Evolutionary conservation across 2,888 invertebrate genomes (phyloP).

Genomic region (Ochlodes sylvanus): DNA sequence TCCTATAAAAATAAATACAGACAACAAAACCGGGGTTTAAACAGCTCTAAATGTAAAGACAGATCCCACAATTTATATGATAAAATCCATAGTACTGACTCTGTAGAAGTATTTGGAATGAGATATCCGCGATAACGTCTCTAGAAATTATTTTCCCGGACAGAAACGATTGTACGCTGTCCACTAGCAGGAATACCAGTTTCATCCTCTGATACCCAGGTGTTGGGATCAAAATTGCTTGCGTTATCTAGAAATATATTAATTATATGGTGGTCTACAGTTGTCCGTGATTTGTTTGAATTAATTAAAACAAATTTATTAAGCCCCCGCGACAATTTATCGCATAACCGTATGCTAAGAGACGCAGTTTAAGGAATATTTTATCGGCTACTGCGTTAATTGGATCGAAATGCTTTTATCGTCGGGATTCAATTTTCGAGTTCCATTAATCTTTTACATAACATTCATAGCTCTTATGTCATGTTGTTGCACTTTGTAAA

Average conservation of each 20-base stretch:
- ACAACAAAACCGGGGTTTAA: background rate
- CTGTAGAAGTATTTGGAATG: slow-evolving; percentile 39
- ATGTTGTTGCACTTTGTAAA: slow-evolving; percentile 11
- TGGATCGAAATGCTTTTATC: slow-evolving; percentile 30
- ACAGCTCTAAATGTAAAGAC: background rate
- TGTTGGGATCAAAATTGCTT: slow-evolving; percentile 21
- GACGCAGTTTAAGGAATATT: slow-evolving; percentile 22
- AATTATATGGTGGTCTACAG: slow-evolving; percentile 9
- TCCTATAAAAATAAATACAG: background rate
- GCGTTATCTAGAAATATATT: slow-evolving; percentile 9
- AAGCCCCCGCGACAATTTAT: slow-evolving; percentile 38
- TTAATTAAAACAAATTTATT: slow-evolving; percentile 44
- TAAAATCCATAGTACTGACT: slow-evolving; percentile 12
- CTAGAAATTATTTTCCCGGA: slow-evolving; percentile 21
- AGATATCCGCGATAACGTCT: slow-evolving; percentile 38
- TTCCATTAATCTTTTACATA: slow-evolving; percentile 33
- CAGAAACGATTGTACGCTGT: slow-evolving; percentile 3
- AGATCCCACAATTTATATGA: background rate
- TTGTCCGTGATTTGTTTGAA: slow-evolving; percentile 39
- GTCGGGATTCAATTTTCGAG: slow-evolving; percentile 15
- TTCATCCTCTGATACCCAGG: slow-evolving; percentile 6
- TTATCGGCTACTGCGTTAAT: slow-evolving; percentile 33
- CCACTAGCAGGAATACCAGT: background rate
- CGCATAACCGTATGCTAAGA: slow-evolving; percentile 35
- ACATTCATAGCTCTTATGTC: slow-evolving; percentile 25